Evolutionary conservation across 2,113 vertebrate species (phyloP).

Genomic region (Bubo scandiacus): DNA sequence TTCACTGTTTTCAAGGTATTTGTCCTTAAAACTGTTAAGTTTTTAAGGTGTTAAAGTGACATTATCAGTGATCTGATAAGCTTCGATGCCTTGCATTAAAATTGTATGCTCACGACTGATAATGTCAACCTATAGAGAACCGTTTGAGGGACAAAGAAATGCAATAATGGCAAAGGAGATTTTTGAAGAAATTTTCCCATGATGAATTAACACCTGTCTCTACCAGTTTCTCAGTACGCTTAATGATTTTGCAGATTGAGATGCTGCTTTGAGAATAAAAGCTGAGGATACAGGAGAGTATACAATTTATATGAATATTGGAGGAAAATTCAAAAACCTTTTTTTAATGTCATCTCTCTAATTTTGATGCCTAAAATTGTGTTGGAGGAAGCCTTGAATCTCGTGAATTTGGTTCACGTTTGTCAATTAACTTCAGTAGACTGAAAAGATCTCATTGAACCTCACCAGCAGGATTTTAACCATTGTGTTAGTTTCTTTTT

Average conservation of each 20-base stretch:
- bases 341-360: background rate
- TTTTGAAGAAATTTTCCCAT: background rate
- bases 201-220: background rate
- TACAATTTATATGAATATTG: background rate
- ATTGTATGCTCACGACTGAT: background rate
- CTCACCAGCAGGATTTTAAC: background rate
- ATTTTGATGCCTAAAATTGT: background rate
- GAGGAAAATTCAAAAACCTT: background rate
- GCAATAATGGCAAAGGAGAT: background rate
- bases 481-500: background rate
- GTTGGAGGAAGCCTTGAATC: background rate
- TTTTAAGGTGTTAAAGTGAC: background rate
- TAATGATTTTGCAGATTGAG: background rate
- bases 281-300: background rate
- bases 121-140: background rate
- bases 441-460: background rate
- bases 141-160: background rate
- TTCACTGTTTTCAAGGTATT: background rate
- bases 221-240: background rate
- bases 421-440: background rate
- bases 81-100: background rate
- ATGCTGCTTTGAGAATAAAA: background rate
- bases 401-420: background rate
- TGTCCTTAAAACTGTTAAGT: background rate
- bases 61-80: background rate